Percentiles rank a stretch among this genome's conserved stretches.
Evolutionary conservation across 2,113 vertebrate genomes (phyloP).

Genomic region (Prunella fulvescens): DNA sequence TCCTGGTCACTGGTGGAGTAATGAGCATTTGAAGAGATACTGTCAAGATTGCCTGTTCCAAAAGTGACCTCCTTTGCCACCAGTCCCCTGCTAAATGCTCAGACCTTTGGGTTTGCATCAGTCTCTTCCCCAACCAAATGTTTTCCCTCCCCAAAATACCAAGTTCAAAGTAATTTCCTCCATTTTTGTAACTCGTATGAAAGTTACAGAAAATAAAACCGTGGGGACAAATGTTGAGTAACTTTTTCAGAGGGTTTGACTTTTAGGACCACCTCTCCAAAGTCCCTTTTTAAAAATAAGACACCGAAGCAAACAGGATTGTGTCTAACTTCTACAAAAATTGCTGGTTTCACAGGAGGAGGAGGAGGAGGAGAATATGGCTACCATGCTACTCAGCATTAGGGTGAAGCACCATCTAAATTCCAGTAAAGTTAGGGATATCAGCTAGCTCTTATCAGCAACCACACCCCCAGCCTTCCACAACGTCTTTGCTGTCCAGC

Average conservation of each 20-base stretch:
- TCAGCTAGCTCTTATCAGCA: constrained; percentile 74
- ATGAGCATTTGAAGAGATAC: background rate
- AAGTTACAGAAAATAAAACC: constrained; percentile 8
- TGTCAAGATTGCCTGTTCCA: background rate
- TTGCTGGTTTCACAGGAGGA: constrained; percentile 55
- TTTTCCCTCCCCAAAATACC: background rate
- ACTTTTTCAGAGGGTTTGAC: background rate
- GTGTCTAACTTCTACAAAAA: constrained; percentile 65
- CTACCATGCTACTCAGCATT: constrained; percentile 55
- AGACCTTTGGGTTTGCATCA: background rate
- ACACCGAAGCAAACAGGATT: constrained; percentile 50
- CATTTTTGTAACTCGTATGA: background rate
- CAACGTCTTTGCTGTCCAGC: constrained; percentile 84
- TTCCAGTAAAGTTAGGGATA: constrained; percentile 31
- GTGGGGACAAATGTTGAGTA: background rate
- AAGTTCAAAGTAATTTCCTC: background rate
- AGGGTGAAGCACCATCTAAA: constrained; percentile 58
- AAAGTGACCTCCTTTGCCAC: background rate
- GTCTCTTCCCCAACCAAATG: background rate
- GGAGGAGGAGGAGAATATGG: constrained; percentile 47
- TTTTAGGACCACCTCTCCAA: constrained; percentile 15
- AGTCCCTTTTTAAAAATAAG: constrained; percentile 48
- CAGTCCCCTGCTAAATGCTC: background rate
- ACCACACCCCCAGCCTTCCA: constrained; percentile 80
- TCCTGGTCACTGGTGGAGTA: background rate